Evolutionary conservation across 2,888 invertebrate genomes (phyloP).

Genomic region (Meiosimyza platycephala): DNA sequence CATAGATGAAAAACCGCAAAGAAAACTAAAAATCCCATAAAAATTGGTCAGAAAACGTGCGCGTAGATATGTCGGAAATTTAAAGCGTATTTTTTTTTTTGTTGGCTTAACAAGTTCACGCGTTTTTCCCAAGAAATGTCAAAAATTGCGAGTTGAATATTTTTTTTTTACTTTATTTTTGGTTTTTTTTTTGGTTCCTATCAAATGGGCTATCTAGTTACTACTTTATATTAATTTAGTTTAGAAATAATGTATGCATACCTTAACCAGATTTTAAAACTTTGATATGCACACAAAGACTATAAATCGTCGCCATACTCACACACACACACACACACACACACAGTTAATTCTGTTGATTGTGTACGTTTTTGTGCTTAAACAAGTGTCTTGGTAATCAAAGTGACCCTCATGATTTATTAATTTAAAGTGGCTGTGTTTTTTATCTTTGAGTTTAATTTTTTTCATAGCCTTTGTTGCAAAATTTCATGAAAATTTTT

Average conservation of each 20-base stretch:
- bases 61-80: not conserved
- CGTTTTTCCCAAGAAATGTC: constrained; percentile 3
- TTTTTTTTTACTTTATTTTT: not conserved
- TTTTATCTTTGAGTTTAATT: not conserved
- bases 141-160: not conserved
- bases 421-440: constrained; percentile 38
- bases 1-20: constrained; percentile 19
- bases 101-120: not conserved
- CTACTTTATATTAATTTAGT: too few relatives aligned
- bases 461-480: not conserved
- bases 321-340: too few relatives aligned
- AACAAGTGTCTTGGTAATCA: constrained; percentile 32
- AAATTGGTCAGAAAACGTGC: not conserved
- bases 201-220: not conserved
- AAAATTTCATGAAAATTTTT: too few relatives aligned
- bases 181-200: not conserved
- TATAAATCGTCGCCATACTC: not conserved
- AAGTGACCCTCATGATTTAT: constrained; percentile 45
- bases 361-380: not conserved
- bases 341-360: not conserved
- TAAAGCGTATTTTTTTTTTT: not conserved
- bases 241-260: not conserved
- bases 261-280: not conserved
- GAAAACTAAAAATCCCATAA: not conserved
- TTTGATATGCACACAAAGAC: constrained; percentile 4